Evolutionary conservation across 23 tunicate genomes (phyloP), one percentile per base, ranked within the genome.

Genomic region (Oikopleura vanhoeffeni): DNA sequence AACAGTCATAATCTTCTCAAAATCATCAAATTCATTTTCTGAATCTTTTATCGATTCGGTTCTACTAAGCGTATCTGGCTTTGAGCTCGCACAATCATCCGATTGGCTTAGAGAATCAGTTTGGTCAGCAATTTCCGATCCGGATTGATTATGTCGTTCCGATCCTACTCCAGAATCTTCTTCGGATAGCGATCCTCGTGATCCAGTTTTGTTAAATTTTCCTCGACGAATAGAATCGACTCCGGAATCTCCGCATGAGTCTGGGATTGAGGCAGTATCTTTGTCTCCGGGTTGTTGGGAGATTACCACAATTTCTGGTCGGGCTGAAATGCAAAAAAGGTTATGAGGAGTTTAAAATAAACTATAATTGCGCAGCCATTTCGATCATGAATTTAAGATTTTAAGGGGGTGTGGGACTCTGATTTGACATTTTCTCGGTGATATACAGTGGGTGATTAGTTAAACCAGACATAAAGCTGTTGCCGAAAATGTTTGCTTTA

Each of bases 221-320:
- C 38, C 79, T 13, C 64, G 18, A 13, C 64, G 13, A 8, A 49
- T 8, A 38, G 27, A 13, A 18, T 8, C 60, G 3, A 71, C 79
- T 33, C 79, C 35, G 3, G 79, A 71, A 3, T 18, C 27, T 33
- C 27, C 79, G 32, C 27, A 71, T 18, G 79, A 71, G 4, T 71
- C 79, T 71, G 79, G 79, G 35, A 71, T 71, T 4, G 79, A 71
- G 34, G 79, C 27, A 71, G 34, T 71, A 32, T 71, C 79, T 38
- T 71, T 71, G 32, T 71, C 79, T 13, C 24, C 24, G 79, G 79
- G 79, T 30, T 71, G 79, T 24, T 18, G 2, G 34, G 79, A 71
- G 79, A 71, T 71, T 18, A 71, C 79, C 34, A 71, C 79, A 71
- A 71, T 71, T 38, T 71, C 79, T 2, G 79, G 79, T 32, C 79